phyloP scores from a whole-genome alignment of 2,888 invertebrate genomes.

The Xanthostigma xanthostigma region DNA sequence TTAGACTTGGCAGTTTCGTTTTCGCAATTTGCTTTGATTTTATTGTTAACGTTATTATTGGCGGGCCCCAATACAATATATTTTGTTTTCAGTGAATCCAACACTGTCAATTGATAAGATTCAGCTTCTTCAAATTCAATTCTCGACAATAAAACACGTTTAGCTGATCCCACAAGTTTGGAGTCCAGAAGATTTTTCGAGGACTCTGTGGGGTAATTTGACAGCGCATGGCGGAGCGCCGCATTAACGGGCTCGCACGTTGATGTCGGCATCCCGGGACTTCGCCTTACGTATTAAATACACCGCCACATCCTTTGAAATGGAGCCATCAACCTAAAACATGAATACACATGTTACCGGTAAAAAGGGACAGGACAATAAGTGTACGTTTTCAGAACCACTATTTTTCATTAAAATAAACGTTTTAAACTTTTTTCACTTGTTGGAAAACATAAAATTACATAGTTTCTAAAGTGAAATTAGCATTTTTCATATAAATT shows the following conservation, averaged over 20 bases:
- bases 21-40: constrained; percentile 22
- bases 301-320: too few species aligned
- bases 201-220: constrained; percentile 24
- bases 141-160: constrained; percentile 59
- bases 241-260: constrained; percentile 38
- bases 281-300: too few species aligned
- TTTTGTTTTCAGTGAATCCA: constrained; percentile 66
- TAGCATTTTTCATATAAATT: too few species aligned
- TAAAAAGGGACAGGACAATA: too few species aligned
- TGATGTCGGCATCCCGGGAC: constrained; percentile 37
- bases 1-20: constrained; percentile 25
- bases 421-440: too few species aligned
- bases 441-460: too few species aligned
- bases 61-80: constrained; percentile 60
- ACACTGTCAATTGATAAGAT: constrained; percentile 52
- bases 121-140: constrained; percentile 69
- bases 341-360: too few species aligned
- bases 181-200: constrained; percentile 39
- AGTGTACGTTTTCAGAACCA: too few species aligned
- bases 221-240: too few species aligned
- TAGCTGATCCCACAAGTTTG: constrained; percentile 57
- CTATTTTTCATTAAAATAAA: too few species aligned
- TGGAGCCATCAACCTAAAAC: too few species aligned
- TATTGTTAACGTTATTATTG: constrained; percentile 14
- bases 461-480: too few species aligned